Evolutionary conservation across 64 coral and sea anemone genomes (phyloP).

Genomic region (Trachythela sp.): DNA sequence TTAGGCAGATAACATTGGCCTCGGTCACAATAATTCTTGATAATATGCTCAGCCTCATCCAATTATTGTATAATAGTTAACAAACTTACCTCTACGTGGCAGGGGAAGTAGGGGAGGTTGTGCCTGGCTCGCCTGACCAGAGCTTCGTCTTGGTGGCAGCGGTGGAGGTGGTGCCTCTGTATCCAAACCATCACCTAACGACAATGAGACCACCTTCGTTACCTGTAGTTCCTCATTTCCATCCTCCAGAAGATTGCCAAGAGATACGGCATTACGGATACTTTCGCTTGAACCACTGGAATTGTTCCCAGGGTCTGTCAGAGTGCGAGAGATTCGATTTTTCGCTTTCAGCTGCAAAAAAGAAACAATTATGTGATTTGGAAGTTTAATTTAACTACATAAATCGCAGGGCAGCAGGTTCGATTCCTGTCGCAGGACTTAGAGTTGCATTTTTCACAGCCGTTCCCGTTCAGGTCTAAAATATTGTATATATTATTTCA

Average conservation of each 20-base stretch:
- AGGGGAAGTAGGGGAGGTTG: neutral
- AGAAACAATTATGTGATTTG: neutral
- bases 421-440: no score
- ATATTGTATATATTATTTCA: no score
- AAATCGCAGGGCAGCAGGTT: no score
- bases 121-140: neutral
- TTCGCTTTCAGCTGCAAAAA: neutral
- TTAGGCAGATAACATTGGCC: no score
- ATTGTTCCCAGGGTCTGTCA: neutral
- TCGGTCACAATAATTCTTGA: no score
- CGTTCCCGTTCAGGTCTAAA: no score
- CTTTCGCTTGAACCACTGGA: neutral
- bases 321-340: neutral
- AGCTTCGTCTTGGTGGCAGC: neutral
- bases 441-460: no score
- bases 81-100: no score
- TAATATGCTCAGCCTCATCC: no score
- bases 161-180: neutral
- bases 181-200: neutral
- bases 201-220: neutral
- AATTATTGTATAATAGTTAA: no score
- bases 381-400: neutral
- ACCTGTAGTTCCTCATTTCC: neutral
- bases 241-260: neutral
- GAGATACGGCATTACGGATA: neutral